Percentiles rank a stretch among this genome's conserved stretches.
These are phyloP conservation scores for Mythimna impura DNA, from an alignment of 2,888 invertebrate genomes.

Conservation along the genomic window DNA sequence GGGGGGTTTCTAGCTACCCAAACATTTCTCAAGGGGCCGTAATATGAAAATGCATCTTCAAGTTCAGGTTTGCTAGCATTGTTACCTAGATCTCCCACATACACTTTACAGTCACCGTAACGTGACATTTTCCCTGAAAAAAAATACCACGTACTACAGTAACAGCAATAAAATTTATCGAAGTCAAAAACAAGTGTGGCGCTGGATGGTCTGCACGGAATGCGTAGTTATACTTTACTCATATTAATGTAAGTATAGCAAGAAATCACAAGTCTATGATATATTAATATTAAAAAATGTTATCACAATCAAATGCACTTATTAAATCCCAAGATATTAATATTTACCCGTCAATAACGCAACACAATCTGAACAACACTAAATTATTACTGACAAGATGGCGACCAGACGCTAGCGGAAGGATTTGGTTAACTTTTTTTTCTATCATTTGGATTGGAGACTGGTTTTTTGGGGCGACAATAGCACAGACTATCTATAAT, in stretches of 20 bases:
- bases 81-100: constrained; percentile 98
- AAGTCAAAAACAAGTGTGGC: constrained; percentile 36
- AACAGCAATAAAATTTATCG: not conserved
- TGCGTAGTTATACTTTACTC: constrained; percentile 14
- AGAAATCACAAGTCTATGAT: not conserved
- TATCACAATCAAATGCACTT: not conserved
- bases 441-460: not conserved
- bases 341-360: constrained; percentile 40
- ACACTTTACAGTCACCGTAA: constrained; percentile 97
- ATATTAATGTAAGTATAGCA: constrained; percentile 39
- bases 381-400: constrained; percentile 55
- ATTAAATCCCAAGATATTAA: not conserved
- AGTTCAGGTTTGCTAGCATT: constrained; percentile 97
- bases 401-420: constrained; percentile 58
- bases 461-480: not conserved
- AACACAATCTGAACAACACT: constrained; percentile 33
- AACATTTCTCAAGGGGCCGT: constrained; percentile 97
- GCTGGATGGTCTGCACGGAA: constrained; percentile 6
- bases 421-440: constrained; percentile 45
- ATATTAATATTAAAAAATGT: not conserved
- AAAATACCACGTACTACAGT: constrained; percentile 30
- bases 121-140: constrained; percentile 91
- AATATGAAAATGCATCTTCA: constrained; percentile 97
- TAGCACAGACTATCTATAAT: constrained; percentile 1
- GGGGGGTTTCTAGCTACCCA: constrained; percentile 99